A percentile compares a stretch with the other conserved stretches of the same genome.
Conservation (phyloP, 2,113 vertebrate genomes). For the Acanthisitta chloris region DNA sequence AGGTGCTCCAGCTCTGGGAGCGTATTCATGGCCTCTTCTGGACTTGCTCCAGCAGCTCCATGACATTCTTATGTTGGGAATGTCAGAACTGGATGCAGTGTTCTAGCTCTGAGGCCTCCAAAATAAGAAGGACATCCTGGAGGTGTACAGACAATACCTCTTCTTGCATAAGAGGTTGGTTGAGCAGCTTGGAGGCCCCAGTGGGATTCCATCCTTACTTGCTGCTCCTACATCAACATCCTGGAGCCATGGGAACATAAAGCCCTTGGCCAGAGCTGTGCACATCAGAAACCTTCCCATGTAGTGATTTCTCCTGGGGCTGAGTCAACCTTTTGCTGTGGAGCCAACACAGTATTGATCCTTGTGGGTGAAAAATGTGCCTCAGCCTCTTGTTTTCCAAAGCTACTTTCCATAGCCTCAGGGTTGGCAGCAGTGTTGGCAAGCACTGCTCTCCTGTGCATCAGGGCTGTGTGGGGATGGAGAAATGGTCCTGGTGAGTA, state of each 20-base stretch:
- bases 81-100: neutral
- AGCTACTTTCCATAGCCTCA: fast-evolving
- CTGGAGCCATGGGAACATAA: neutral
- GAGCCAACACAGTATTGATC: neutral
- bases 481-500: neutral
- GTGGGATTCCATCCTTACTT: fast-evolving
- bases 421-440: neutral
- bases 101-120: neutral
- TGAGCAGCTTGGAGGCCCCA: neutral
- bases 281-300: neutral
- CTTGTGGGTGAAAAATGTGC: fast-evolving
- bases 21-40: fast-evolving
- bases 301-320: neutral
- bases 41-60: fast-evolving
- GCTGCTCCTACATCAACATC: neutral
- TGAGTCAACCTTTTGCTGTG: neutral
- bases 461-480: fast-evolving
- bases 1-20: neutral
- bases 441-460: neutral
- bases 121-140: no score
- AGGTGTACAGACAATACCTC: neutral
- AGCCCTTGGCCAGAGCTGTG: neutral
- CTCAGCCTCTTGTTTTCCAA: neutral
- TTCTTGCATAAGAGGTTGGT: no score
- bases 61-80: neutral